A percentile compares a stretch with the other conserved stretches of the same genome.
These are phyloP conservation scores for Onychomys arenicola DNA, from an alignment of 2,797 vertebrate genomes.

Conservation along the genomic window DNA sequence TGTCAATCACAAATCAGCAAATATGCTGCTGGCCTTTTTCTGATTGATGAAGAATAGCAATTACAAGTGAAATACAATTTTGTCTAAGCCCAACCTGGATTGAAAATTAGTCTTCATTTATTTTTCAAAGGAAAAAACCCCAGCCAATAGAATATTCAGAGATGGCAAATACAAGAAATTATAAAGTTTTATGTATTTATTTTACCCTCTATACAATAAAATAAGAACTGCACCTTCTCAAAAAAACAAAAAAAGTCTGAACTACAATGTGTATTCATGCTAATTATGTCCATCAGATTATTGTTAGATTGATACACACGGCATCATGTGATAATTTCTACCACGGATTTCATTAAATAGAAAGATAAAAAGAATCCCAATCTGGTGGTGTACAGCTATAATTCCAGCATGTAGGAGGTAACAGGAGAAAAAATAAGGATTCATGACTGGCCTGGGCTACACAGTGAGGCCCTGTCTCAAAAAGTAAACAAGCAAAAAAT, in stretches of 20 bases:
- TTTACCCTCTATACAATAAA: not conserved
- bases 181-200: not conserved
- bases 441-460: not conserved
- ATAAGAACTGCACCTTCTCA: not conserved
- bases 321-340: constrained; percentile 47
- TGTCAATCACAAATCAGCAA: constrained; percentile 36
- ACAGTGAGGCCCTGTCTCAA: not conserved
- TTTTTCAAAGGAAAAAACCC: constrained; percentile 55
- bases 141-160: constrained; percentile 48
- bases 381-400: not conserved
- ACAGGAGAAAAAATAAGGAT: not conserved
- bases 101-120: not conserved
- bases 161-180: constrained; percentile 15
- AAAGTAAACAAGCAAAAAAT: not conserved
- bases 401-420: not conserved
- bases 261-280: not conserved
- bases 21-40: constrained; percentile 12
- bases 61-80: constrained; percentile 46
- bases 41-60: not conserved
- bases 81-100: not conserved
- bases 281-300: constrained; percentile 33
- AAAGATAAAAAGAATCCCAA: not conserved
- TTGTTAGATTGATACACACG: not conserved
- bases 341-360: constrained; percentile 10
- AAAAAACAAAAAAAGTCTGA: not conserved